Evolutionary conservation across 2,888 invertebrate species (phyloP).

Genomic region (Teinopalpus imperialis): DNA sequence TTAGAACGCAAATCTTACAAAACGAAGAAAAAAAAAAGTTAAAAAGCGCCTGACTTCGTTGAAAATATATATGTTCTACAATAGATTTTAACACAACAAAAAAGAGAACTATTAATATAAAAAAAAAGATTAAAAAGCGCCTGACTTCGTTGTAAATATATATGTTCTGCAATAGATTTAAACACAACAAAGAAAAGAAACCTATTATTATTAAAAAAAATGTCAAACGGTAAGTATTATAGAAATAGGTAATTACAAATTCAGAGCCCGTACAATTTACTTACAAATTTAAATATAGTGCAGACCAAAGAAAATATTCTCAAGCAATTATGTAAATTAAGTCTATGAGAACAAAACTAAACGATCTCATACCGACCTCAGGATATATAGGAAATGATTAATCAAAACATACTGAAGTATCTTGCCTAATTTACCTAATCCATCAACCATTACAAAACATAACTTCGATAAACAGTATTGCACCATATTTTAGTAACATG

Average conservation of each 20-base stretch:
- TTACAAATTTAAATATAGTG: not conserved
- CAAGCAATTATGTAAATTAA: slow-evolving; percentile 34
- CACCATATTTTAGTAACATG: not conserved
- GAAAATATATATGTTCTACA: no score
- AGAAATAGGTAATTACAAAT: not conserved
- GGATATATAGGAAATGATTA: slow-evolving; percentile 38
- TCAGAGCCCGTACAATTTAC: not conserved
- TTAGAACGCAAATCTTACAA: no score
- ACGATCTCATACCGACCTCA: slow-evolving; percentile 30
- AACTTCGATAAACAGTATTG: not conserved
- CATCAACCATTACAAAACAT: slow-evolving; percentile 24
- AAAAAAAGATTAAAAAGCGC: no score
- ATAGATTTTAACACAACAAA: no score
- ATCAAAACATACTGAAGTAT: slow-evolving; percentile 32
- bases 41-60: no score
- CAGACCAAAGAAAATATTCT: slow-evolving; percentile 21
- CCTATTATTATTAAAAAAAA: no score
- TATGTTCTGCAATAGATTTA: no score
- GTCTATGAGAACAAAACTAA: slow-evolving; percentile 34
- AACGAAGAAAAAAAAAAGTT: no score
- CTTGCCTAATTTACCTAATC: slow-evolving; percentile 31
- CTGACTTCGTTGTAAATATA: no score
- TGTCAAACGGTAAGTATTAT: no score
- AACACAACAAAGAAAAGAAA: no score
- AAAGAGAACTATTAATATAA: no score